These are phyloP conservation scores for Labroides dimidiatus DNA, from an alignment of 2,797 vertebrate species.

Conservation along the genomic window DNA sequence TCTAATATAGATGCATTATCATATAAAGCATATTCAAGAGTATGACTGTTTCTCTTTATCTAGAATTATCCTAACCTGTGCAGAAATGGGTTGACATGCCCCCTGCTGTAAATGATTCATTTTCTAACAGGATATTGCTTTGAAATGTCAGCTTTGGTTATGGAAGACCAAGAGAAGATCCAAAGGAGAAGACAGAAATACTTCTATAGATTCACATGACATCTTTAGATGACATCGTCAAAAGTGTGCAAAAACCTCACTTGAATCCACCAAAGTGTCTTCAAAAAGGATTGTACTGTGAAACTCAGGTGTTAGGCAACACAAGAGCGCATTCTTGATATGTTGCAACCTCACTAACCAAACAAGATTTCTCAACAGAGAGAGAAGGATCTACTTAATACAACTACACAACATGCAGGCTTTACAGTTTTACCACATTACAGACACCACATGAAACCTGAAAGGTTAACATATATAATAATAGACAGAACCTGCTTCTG, in stretches of 20 bases:
- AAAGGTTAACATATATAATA: neutral
- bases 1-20: too few species aligned
- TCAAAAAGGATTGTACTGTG: neutral
- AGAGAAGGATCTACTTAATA: neutral
- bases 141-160: neutral
- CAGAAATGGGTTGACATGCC: neutral
- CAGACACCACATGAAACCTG: neutral
- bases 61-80: neutral
- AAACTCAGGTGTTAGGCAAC: neutral
- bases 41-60: neutral
- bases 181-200: neutral
- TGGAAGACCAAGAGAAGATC: neutral
- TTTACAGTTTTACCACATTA: neutral
- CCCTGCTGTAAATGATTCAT: neutral
- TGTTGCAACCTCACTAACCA: neutral
- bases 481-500: neutral
- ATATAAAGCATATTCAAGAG: neutral
- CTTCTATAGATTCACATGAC: neutral
- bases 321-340: neutral
- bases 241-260: neutral
- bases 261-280: neutral
- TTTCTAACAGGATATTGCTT: neutral
- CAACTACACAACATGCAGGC: neutral
- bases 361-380: constrained; percentile 21
- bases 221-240: neutral